A percentile compares a stretch with the other conserved stretches of the same genome.
These are phyloP conservation scores for Trinectes maculatus DNA, from an alignment of 2,113 vertebrate species.

Conservation along the genomic window DNA sequence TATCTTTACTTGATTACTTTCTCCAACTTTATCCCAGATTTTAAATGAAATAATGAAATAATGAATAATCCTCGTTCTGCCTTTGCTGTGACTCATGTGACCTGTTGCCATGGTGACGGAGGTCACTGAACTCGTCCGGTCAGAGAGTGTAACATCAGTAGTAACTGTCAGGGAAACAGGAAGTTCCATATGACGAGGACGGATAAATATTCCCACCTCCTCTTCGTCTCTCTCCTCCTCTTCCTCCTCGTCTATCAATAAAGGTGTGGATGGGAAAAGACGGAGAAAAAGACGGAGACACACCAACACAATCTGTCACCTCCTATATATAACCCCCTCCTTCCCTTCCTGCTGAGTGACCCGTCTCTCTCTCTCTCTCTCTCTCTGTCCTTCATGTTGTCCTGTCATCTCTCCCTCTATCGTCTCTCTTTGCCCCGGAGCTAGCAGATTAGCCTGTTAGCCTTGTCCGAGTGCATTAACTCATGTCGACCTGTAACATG, in stretches of 20 bases:
- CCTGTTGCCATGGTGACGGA: too few species aligned
- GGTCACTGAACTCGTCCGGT: too few species aligned
- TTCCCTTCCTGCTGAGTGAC: conserved; percentile 16
- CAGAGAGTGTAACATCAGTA: too few species aligned
- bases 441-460: too few species aligned
- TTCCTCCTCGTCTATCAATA: conserved; percentile 48
- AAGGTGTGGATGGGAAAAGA: conserved; percentile 54
- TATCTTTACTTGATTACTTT: too few species aligned
- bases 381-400: neutral
- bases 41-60: too few species aligned
- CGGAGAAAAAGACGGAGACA: conserved; percentile 44
- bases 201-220: conserved; percentile 38
- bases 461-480: too few species aligned
- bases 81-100: too few species aligned
- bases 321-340: conserved; percentile 58
- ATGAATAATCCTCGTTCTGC: too few species aligned
- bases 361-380: neutral
- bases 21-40: too few species aligned
- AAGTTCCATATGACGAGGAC: conserved; percentile 14
- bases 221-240: conserved; percentile 40
- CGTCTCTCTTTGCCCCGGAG: neutral
- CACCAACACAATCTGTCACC: conserved; percentile 59
- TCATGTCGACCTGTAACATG: too few species aligned
- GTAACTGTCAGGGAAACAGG: too few species aligned
- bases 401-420: neutral